Conservation (phyloP, 2,888 invertebrate genomes). For the Himalopsyche kuldschensis region DNA sequence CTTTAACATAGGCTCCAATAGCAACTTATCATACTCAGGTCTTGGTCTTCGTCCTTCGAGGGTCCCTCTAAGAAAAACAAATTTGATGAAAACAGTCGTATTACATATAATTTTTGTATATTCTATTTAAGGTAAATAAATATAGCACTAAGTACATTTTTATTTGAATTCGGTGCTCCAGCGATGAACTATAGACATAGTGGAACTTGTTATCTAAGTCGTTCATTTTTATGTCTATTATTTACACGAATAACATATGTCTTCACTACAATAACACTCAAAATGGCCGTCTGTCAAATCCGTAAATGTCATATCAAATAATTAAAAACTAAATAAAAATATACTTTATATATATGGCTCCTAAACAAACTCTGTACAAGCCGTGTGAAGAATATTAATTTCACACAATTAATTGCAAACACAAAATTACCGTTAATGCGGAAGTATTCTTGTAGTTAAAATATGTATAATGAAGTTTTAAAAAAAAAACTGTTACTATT, state of each 20-base stretch:
- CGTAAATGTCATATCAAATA: neutral
- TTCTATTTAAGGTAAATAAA: neutral
- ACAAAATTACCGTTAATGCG: too few species aligned
- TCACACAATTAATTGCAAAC: too few species aligned
- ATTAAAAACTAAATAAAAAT: too few species aligned
- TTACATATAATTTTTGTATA: neutral
- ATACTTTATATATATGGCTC: too few species aligned
- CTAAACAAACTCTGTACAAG: too few species aligned
- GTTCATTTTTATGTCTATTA: constrained; percentile 57
- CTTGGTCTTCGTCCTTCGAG: constrained; percentile 87
- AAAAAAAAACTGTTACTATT: too few species aligned
- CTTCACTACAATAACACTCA: neutral
- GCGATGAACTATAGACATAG: constrained; percentile 89
- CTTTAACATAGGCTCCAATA: constrained; percentile 85
- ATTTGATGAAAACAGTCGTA: neutral
- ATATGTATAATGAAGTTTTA: too few species aligned
- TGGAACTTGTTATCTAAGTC: constrained; percentile 78
- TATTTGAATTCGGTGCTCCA: constrained; percentile 83
- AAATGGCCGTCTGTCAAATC: neutral
- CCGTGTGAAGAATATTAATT: too few species aligned
- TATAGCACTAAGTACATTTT: constrained; percentile 71
- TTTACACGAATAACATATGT: neutral
- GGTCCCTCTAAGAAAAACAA: constrained; percentile 69
- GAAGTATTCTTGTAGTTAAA: too few species aligned
- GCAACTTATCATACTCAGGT: constrained; percentile 84